Conservation (phyloP, 2,888 invertebrate genomes). For the Dexiosoma caninum region DNA sequence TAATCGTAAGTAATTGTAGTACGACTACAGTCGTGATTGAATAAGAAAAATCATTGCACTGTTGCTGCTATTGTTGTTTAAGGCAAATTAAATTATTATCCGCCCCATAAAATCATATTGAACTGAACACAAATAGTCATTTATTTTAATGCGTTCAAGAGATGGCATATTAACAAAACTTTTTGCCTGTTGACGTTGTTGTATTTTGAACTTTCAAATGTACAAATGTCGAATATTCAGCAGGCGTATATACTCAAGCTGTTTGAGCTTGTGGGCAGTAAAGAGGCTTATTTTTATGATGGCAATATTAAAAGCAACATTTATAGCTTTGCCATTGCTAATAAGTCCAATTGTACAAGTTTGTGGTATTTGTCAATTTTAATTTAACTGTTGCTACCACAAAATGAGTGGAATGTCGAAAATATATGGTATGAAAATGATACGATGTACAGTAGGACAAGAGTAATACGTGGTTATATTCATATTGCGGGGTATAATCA, state of each 20-base stretch:
- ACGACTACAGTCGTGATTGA: too few species aligned
- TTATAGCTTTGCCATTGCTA: background rate
- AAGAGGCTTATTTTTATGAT: conserved; percentile 27
- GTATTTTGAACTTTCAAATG: background rate
- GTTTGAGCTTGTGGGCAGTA: conserved; percentile 19
- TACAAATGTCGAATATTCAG: background rate
- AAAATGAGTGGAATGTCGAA: too few species aligned
- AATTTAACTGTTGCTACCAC: background rate
- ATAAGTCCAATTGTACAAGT: background rate
- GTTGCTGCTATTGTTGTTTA: background rate
- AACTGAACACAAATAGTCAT: conserved; percentile 19
- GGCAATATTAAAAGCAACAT: background rate
- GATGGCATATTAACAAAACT: conserved; percentile 24
- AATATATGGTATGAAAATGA: too few species aligned
- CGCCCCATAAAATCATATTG: conserved; percentile 21
- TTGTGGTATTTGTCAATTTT: background rate
- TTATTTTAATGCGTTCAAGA: conserved; percentile 8
- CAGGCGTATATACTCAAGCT: too few species aligned
- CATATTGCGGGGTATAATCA: too few species aligned
- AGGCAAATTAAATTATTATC: conserved; percentile 23
- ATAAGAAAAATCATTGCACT: too few species aligned
- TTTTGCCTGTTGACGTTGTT: background rate
- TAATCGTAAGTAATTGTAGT: too few species aligned
- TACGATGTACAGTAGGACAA: background rate
- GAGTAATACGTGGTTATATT: too few species aligned